Evolutionary conservation across 2,113 vertebrate genomes (phyloP), one percentile per base, ranked within the genome.

Genomic region (Ammodytes marinus): DNA sequence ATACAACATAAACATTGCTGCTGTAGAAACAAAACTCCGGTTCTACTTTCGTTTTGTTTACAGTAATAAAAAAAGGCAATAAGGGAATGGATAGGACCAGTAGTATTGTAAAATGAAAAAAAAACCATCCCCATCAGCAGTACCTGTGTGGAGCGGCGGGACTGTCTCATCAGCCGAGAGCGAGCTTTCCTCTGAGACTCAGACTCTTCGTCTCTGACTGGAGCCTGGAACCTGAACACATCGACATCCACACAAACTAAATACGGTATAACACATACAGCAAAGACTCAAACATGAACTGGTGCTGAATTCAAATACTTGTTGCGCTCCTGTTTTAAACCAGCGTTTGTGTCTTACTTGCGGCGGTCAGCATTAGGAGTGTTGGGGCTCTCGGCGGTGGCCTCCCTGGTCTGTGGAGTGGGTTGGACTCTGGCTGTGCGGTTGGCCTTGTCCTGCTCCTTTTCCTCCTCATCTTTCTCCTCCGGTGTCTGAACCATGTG

Each of bases 181-280:
- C 97, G 96, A 45, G 96, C 97, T 83, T 97, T 98, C 84, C 97
- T 94, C 89, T 98, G 97, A 58, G 96, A 97, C 67, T 98, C 97
- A 0, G 97, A 98, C 82, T 98, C 97, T 84, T 98, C 97, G 0
- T 97, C 97, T 57, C 97, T 93, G 17, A 96, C 95, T 0, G 96
- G 96, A 74, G 96, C 96, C 91, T 97, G 97, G 55, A 95, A 97
- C 86, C 97, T 98, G 79, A 85, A 82, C n/a, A 43, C 57, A 87
- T 4, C 55, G 40, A 40, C 46, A 45, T 27, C 15, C 49, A 69
- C 49, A 69, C 14, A 80, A 68, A 82, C 15, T 0, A 61, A 15
- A 52, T 53, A 27, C 27, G 27, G 27, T 27, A 13, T n/a, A 11
- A 52, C 9, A 17, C 43, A 47, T 54, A 54, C 10, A n/a, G 27